Percentiles rank a stretch among this genome's conserved stretches.
Evolutionary conservation across 2,113 vertebrate genomes (phyloP).

Genomic region (Amazona guildingii): DNA sequence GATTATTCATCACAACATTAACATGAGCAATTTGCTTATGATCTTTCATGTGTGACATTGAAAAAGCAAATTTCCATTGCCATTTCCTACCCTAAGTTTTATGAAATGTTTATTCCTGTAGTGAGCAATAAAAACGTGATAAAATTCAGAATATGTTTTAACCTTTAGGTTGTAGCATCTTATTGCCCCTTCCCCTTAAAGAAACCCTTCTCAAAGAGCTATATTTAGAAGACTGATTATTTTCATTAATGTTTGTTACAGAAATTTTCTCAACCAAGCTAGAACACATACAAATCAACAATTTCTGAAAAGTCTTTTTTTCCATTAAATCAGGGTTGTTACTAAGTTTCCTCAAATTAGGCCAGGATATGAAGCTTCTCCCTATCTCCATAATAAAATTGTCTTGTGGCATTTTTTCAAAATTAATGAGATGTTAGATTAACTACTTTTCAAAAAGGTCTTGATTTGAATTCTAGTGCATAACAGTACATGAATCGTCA

Average conservation of each 20-base stretch:
- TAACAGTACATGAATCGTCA: accelerated
- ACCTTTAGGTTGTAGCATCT: not conserved
- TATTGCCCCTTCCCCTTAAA: not conserved
- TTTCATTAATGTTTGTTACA: not conserved
- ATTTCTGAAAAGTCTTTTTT: not conserved
- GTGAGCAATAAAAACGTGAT: not conserved
- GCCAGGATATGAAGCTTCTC: not conserved
- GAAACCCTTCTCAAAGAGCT: not conserved
- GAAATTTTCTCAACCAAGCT: not conserved
- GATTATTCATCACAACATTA: not conserved
- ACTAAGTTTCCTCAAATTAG: not conserved
- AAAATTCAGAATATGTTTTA: not conserved
- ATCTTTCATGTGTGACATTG: not conserved
- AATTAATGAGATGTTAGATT: not conserved
- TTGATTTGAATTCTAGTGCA: not conserved
- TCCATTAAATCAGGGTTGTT: not conserved
- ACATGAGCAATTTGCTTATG: not conserved
- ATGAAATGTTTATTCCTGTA: not conserved
- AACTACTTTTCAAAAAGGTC: not conserved
- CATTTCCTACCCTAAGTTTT: not conserved
- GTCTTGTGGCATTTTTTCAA: not conserved
- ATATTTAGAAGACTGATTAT: not conserved
- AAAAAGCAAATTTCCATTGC: not conserved
- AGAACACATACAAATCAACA: not conserved
- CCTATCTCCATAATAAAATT: not conserved